Evolutionary conservation across 2,113 vertebrate species (phyloP).

Genomic region (Sisor rabdophorus): DNA sequence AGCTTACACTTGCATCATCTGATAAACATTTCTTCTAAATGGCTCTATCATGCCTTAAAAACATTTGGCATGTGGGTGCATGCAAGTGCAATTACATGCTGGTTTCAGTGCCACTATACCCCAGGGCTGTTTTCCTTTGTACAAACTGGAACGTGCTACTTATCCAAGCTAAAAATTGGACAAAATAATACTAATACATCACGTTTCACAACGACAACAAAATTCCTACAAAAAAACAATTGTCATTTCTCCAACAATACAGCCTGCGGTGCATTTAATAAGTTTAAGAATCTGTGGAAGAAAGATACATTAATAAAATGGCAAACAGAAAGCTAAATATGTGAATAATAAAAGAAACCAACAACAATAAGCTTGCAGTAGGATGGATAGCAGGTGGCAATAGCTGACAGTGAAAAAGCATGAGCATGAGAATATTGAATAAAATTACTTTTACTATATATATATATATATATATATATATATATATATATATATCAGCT

Average conservation of each 20-base stretch:
- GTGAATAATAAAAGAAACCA: not conserved
- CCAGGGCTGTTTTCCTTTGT: constrained; percentile 1
- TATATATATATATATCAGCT: too few relatives aligned
- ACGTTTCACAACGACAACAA: not conserved
- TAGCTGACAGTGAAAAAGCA: not conserved
- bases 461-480: too few relatives aligned
- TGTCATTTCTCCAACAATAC: not conserved
- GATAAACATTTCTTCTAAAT: constrained; percentile 13
- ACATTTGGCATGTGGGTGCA: not conserved
- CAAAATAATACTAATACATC: constrained; percentile 6
- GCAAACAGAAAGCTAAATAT: not conserved
- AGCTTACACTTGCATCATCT: constrained; percentile 11
- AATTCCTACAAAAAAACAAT: constrained; percentile 7
- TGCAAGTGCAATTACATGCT: not conserved
- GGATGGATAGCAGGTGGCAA: not conserved
- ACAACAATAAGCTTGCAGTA: not conserved
- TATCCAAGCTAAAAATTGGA: not conserved
- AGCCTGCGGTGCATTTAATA: not conserved
- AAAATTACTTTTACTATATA: not conserved
- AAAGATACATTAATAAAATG: not conserved
- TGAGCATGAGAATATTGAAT: not conserved
- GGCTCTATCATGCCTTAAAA: not conserved
- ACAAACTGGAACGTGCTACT: constrained; percentile 14
- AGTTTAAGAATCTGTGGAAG: not conserved
- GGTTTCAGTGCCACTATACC: not conserved